phyloP scores from a whole-genome alignment of 2,888 invertebrate species.

The Scaptodrosophila latifasciaeformis region DNA sequence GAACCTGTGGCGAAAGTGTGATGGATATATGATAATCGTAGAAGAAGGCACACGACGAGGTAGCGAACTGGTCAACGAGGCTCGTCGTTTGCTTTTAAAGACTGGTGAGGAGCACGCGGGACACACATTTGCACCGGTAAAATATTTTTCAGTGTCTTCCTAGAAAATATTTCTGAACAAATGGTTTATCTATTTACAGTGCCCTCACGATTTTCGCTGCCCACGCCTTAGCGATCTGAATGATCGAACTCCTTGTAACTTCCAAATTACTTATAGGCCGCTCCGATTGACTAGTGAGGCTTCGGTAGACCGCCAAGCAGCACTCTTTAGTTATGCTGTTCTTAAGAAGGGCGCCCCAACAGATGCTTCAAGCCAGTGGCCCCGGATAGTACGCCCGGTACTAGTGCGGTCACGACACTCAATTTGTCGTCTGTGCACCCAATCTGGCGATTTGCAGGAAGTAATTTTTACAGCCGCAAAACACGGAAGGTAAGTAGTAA shows the following conservation, averaged over 20 bases:
- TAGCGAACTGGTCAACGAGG: slow-evolving; percentile 88
- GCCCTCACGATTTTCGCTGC: slow-evolving; percentile 88
- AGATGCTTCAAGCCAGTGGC: slow-evolving; percentile 80
- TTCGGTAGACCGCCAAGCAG: slow-evolving; percentile 73
- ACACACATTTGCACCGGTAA: slow-evolving; percentile 86
- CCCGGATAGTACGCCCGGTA: slow-evolving; percentile 85
- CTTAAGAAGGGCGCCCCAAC: slow-evolving; percentile 83
- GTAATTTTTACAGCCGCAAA: slow-evolving; percentile 85
- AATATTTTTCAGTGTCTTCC: slow-evolving; percentile 44
- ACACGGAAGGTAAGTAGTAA: slow-evolving; percentile 81
- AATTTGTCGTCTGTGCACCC: slow-evolving; percentile 86
- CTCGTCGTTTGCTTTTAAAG: slow-evolving; percentile 84
- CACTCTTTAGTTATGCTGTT: slow-evolving; percentile 87
- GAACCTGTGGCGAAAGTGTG: slow-evolving; percentile 91
- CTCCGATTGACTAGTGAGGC: slow-evolving; percentile 76
- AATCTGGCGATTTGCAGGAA: slow-evolving; percentile 83
- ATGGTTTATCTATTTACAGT: slow-evolving; percentile 76
- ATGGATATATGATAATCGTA: slow-evolving; percentile 86
- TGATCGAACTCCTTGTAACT: slow-evolving; percentile 86
- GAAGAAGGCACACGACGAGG: slow-evolving; percentile 91
- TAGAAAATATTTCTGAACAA: background rate
- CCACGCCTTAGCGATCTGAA: slow-evolving; percentile 78
- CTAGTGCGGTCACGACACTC: slow-evolving; percentile 82
- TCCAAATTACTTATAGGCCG: slow-evolving; percentile 80
- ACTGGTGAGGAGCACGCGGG: slow-evolving; percentile 76